Conservation (phyloP, 2,888 invertebrate genomes). For the Griposia aprilina region DNA sequence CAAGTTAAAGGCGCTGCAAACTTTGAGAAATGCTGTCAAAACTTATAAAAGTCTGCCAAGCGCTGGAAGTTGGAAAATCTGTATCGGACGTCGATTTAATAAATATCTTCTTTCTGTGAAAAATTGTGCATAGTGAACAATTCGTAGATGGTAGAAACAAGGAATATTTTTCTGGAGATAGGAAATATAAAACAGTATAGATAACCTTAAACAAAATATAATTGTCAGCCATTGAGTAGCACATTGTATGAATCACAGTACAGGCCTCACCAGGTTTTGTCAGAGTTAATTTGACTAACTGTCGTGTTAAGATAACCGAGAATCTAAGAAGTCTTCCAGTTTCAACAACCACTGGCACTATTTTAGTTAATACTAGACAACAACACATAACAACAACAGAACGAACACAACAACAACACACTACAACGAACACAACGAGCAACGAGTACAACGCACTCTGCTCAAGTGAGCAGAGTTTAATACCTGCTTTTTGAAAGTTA, state of each 20-base stretch:
- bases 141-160: conserved; percentile 3
- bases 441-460: too few species aligned
- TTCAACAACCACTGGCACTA: too few species aligned
- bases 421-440: too few species aligned
- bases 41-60: conserved; percentile 48
- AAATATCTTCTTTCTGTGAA: conserved; percentile 38
- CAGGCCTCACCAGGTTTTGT: background rate
- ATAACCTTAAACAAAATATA: background rate
- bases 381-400: too few species aligned
- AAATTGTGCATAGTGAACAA: conserved; percentile 27
- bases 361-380: too few species aligned
- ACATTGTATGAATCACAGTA: background rate
- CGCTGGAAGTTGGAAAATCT: conserved; percentile 53
- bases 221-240: background rate
- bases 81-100: conserved; percentile 57
- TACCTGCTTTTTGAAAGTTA: background rate
- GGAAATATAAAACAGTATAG: background rate
- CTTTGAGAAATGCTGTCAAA: conserved; percentile 58
- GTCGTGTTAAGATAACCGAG: background rate
- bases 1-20: conserved; percentile 45
- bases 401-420: too few species aligned
- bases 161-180: background rate
- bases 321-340: too few species aligned
- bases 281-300: background rate
- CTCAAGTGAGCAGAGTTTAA: too few species aligned